Evolutionary conservation across 2,113 vertebrate genomes (phyloP).

Genomic region (Notiomystis cincta): DNA sequence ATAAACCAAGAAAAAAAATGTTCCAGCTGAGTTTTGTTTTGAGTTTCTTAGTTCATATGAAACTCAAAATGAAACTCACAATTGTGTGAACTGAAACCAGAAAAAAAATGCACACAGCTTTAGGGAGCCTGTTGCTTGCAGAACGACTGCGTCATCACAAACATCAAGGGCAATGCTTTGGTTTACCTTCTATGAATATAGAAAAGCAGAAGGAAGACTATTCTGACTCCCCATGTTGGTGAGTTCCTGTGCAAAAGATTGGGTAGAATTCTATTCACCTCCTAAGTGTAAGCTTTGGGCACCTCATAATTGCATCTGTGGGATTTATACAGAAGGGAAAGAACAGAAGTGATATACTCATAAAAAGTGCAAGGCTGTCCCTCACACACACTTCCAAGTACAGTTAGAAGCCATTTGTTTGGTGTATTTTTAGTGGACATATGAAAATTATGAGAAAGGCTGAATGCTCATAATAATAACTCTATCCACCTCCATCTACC

Average conservation of each 20-base stretch:
- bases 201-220: neutral
- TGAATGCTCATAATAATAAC: neutral
- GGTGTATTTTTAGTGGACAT: conserved; percentile 12
- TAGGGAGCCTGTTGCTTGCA: neutral
- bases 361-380: neutral
- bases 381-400: neutral
- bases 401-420: neutral
- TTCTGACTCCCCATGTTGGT: neutral
- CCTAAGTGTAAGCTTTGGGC: neutral
- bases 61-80: conserved; percentile 35
- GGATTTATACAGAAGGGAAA: neutral
- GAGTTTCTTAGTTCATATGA: conserved; percentile 24
- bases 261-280: neutral
- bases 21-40: conserved; percentile 46
- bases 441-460: neutral
- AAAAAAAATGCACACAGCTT: neutral
- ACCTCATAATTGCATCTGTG: neutral
- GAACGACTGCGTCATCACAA: neutral
- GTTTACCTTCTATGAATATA: neutral
- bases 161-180: neutral
- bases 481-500: neutral
- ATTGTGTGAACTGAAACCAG: conserved; percentile 25
- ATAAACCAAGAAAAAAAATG: conserved; percentile 10
- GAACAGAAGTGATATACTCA: neutral
- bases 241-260: neutral